Evolutionary conservation across 2,888 invertebrate species (phyloP).

Genomic region (Hyalella azteca): DNA sequence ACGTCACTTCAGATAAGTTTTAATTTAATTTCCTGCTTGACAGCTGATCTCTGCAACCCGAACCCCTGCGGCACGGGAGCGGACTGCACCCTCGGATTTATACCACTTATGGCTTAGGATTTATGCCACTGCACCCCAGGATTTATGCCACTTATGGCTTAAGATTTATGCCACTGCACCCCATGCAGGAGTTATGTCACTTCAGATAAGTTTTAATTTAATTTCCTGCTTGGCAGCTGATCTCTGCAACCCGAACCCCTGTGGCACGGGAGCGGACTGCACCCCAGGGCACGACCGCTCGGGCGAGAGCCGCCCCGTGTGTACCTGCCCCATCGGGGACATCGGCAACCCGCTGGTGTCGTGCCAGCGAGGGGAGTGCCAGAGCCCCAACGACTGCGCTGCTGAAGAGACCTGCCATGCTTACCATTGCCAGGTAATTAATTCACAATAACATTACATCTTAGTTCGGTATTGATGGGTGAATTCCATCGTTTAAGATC

Average conservation of each 20-base stretch:
- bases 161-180: too few relatives aligned
- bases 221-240: slow-evolving; percentile 71
- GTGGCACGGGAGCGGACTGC: slow-evolving; percentile 80
- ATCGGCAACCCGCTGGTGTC: slow-evolving; percentile 76
- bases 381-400: slow-evolving; percentile 79
- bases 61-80: slow-evolving; percentile 87
- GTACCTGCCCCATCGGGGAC: slow-evolving; percentile 80
- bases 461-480: too few relatives aligned
- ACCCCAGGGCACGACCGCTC: slow-evolving; percentile 82
- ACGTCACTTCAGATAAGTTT: too few relatives aligned
- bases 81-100: slow-evolving; percentile 78
- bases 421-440: slow-evolving; percentile 51
- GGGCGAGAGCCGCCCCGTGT: slow-evolving; percentile 82
- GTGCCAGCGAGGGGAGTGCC: slow-evolving; percentile 81
- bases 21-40: slow-evolving; percentile 62
- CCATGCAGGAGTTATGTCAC: too few relatives aligned
- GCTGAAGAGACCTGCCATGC: slow-evolving; percentile 71
- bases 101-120: too few relatives aligned
- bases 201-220: neutral
- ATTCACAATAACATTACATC: too few relatives aligned
- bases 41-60: slow-evolving; percentile 82
- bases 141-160: too few relatives aligned
- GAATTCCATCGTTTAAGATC: too few relatives aligned
- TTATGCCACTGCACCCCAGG: too few relatives aligned
- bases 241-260: slow-evolving; percentile 85